Percentiles rank a stretch among this genome's conserved stretches.
Conservation (phyloP, 2,797 vertebrate genomes). For the Hoplostethus atlanticus region DNA sequence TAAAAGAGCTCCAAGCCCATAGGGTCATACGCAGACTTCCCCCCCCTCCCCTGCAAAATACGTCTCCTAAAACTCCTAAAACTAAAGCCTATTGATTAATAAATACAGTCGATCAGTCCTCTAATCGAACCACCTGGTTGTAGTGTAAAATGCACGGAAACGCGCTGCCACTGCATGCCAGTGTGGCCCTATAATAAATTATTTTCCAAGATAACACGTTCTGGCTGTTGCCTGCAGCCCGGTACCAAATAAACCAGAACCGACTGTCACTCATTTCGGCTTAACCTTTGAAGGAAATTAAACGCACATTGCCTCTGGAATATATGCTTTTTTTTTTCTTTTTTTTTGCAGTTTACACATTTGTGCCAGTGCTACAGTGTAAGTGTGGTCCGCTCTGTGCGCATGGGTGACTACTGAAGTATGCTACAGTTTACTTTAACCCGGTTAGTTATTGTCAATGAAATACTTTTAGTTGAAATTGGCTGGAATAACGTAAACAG, state of each 20-base stretch:
- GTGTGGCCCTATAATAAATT: constrained; percentile 52
- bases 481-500: neutral
- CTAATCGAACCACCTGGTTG: constrained; percentile 29
- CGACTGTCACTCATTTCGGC: constrained; percentile 32
- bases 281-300: constrained; percentile 24
- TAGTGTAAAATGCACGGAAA: constrained; percentile 31
- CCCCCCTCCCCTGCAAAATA: constrained; percentile 34
- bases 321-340: neutral
- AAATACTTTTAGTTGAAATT: neutral
- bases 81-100: constrained; percentile 46
- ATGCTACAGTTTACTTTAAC: constrained; percentile 47
- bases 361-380: constrained; percentile 44
- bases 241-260: constrained; percentile 15
- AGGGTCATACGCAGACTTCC: constrained; percentile 56
- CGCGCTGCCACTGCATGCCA: constrained; percentile 47
- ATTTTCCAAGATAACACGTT: constrained; percentile 42
- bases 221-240: constrained; percentile 29
- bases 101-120: constrained; percentile 28
- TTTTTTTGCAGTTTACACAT: constrained; percentile 3
- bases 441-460: constrained; percentile 33
- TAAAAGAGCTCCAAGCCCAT: constrained; percentile 57
- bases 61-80: constrained; percentile 55
- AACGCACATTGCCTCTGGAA: constrained; percentile 14
- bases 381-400: constrained; percentile 24
- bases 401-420: constrained; percentile 48